Percentiles rank a stretch among this genome's conserved stretches.
phyloP scores from a whole-genome alignment of 2,797 vertebrate genomes.

The Poeciliopsis infans region DNA sequence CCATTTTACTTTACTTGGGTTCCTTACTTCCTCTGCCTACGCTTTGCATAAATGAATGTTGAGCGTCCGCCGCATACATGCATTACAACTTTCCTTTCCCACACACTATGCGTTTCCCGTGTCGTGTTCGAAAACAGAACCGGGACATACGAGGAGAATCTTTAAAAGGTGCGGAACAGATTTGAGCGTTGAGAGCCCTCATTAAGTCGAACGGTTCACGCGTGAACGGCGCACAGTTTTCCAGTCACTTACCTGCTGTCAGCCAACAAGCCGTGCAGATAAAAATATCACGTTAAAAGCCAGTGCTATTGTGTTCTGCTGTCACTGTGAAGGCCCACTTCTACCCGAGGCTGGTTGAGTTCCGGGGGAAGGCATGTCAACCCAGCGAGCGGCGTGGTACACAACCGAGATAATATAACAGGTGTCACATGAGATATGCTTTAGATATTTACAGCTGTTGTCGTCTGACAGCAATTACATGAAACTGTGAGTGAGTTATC shows the following conservation, averaged over 20 bases:
- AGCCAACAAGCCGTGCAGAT: constrained; percentile 22
- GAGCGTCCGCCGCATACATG: constrained; percentile 15
- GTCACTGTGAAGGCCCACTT: constrained; percentile 24
- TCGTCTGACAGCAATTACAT: constrained; percentile 1
- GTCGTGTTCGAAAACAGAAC: constrained; percentile 16
- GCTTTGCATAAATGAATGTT: not conserved
- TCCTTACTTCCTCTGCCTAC: not conserved
- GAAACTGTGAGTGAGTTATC: not conserved
- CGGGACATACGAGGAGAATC: not conserved
- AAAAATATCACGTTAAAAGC: constrained; percentile 41
- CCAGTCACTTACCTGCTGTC: constrained; percentile 34
- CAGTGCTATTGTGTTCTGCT: constrained; percentile 12
- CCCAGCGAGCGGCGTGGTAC: not conserved
- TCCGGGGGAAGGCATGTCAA: not conserved
- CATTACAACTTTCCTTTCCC: constrained; percentile 19
- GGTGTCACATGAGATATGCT: not conserved
- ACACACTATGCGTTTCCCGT: constrained; percentile 16
- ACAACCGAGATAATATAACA: not conserved
- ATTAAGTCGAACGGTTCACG: constrained; percentile 32
- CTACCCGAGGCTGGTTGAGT: not conserved
- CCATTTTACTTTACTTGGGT: not conserved
- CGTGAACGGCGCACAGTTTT: constrained; percentile 25
- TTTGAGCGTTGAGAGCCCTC: constrained; percentile 18
- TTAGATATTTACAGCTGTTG: not conserved
- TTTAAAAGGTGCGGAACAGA: not conserved